Conservation (phyloP, 2,797 vertebrate genomes). For the Tolypeutes matacus region DNA sequence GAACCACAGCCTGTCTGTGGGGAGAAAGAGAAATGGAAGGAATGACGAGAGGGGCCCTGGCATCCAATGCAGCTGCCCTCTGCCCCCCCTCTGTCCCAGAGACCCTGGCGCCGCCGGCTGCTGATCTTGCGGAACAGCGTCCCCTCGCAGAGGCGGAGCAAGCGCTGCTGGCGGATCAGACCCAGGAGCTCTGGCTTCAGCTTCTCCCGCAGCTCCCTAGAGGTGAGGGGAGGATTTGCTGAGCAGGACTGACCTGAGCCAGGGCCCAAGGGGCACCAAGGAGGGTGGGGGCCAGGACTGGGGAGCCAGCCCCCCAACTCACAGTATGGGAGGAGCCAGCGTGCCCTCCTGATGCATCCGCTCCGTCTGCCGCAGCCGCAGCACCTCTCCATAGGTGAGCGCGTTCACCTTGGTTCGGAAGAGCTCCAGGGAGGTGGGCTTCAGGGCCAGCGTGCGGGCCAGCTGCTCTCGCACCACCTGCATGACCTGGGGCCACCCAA, state of each 20-base stretch:
- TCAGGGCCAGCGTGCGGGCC: slow-evolving; percentile 93
- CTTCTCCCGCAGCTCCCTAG: slow-evolving; percentile 95
- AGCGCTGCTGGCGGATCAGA: slow-evolving; percentile 96
- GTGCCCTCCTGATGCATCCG: slow-evolving; percentile 97
- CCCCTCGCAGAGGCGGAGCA: slow-evolving; percentile 95
- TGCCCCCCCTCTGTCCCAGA: slow-evolving; percentile 5
- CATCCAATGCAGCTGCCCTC: not conserved
- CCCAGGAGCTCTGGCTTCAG: slow-evolving; percentile 96
- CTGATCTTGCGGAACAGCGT: slow-evolving; percentile 98
- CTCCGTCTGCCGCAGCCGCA: slow-evolving; percentile 96
- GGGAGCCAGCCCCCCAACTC: slow-evolving; percentile 74
- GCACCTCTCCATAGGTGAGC: slow-evolving; percentile 96
- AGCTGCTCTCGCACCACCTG: slow-evolving; percentile 99
- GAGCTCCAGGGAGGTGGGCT: slow-evolving; percentile 96
- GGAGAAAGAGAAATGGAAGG: not conserved
- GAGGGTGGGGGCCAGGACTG: not conserved
- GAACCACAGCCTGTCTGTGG: slow-evolving; percentile 97
- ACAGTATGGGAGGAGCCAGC: slow-evolving; percentile 93
- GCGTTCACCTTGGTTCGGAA: slow-evolving; percentile 96
- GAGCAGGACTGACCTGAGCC: not conserved
- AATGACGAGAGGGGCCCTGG: not conserved
- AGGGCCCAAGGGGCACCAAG: not conserved
- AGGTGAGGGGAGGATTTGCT: not conserved
- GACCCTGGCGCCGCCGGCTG: slow-evolving; percentile 96
- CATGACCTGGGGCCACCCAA: slow-evolving; percentile 89